Evolutionary conservation across 1,140 invertebrate species (phyloP).

Genomic region (Reticulitermes speratus): DNA sequence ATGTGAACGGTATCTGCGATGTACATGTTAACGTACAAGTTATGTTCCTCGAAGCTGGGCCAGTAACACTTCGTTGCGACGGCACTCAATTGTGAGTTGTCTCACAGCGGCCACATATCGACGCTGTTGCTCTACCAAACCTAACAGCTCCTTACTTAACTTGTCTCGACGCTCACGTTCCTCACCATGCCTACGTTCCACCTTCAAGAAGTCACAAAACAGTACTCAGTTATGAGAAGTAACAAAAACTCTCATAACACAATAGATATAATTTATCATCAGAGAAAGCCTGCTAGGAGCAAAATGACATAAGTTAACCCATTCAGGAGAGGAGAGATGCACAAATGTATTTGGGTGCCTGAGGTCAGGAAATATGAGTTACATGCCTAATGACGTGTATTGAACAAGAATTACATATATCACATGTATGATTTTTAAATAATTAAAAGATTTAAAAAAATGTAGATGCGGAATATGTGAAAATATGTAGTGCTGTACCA

Average conservation of each 20-base stretch:
- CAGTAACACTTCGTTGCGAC: conserved; percentile 62
- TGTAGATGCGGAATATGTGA: too few relatives aligned
- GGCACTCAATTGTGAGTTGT: conserved; percentile 73
- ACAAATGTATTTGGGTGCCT: too few relatives aligned
- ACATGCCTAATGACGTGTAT: too few relatives aligned
- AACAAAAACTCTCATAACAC: neutral
- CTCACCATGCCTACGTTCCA: conserved; percentile 57
- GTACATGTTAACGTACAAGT: neutral
- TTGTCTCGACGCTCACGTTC: conserved; percentile 72
- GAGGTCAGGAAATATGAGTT: too few relatives aligned
- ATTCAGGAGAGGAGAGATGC: too few relatives aligned
- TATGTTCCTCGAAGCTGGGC: conserved; percentile 41
- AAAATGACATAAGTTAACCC: too few relatives aligned
- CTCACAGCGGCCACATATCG: conserved; percentile 82
- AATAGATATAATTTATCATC: neutral
- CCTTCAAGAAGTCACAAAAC: conserved; percentile 41
- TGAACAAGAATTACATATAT: too few relatives aligned
- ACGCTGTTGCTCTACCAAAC: conserved; percentile 76
- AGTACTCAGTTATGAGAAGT: neutral
- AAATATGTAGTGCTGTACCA: too few relatives aligned
- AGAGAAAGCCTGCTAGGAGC: neutral
- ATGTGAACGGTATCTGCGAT: too few relatives aligned
- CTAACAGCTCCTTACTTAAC: conserved; percentile 59
- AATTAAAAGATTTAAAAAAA: too few relatives aligned
- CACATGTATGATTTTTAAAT: too few relatives aligned